Evolutionary conservation across 2,888 invertebrate genomes (phyloP).

Genomic region (Erpobdella octoculata): DNA sequence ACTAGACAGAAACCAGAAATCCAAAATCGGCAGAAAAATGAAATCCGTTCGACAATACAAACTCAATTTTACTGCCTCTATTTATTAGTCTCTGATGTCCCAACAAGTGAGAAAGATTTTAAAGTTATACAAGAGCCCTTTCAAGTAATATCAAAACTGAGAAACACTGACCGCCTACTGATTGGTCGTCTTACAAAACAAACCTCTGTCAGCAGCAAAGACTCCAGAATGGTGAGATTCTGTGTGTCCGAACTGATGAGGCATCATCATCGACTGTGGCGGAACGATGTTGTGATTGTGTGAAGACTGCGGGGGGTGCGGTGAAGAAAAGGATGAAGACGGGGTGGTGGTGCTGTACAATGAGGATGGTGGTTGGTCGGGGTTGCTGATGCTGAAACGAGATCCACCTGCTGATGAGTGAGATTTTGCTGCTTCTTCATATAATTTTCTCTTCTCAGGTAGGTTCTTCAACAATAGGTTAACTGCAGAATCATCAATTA

Average conservation of each 20-base stretch:
- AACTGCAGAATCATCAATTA: too few species aligned
- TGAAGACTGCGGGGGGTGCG: conserved; percentile 32
- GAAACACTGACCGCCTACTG: too few species aligned
- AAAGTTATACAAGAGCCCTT: too few species aligned
- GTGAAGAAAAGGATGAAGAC: background rate
- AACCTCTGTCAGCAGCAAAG: background rate
- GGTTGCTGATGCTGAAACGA: conserved; percentile 26
- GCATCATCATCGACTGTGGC: background rate
- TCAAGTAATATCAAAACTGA: background rate
- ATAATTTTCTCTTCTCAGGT: conserved; percentile 11
- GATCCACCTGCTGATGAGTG: background rate
- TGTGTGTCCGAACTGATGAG: background rate
- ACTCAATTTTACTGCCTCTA: too few species aligned
- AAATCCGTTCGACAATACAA: too few species aligned
- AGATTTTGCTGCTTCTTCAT: conserved; percentile 24
- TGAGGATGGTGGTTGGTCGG: conserved; percentile 33
- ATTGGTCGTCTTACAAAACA: background rate
- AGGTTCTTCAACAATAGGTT: conserved; percentile 11
- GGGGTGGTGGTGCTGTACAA: conserved; percentile 27
- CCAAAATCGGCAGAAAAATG: too few species aligned
- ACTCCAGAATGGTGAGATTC: background rate
- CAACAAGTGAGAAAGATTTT: too few species aligned
- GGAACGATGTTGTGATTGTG: background rate
- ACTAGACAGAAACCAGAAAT: too few species aligned
- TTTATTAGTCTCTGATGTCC: too few species aligned